Percentiles rank a stretch among this genome's conserved stretches.
Evolutionary conservation across 2,113 vertebrate species (phyloP).

Genomic region (Pristiophorus japonicus): DNA sequence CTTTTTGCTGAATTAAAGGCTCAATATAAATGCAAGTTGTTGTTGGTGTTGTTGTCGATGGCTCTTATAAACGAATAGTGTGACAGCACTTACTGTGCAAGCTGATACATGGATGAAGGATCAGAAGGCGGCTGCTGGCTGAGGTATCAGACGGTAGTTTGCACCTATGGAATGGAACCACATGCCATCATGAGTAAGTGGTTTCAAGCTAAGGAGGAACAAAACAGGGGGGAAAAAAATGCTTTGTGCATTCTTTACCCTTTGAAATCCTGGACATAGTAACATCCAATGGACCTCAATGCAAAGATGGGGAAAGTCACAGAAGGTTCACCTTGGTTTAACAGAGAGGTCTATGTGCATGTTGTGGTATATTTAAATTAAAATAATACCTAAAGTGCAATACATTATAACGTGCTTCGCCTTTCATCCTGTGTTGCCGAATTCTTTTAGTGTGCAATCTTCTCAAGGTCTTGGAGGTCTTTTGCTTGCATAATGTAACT

Average conservation of each 20-base stretch:
- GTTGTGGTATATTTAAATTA: background rate
- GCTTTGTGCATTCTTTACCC: background rate
- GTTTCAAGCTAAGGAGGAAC: background rate
- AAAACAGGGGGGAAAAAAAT: background rate
- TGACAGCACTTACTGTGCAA: background rate
- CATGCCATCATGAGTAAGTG: background rate
- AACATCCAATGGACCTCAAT: background rate
- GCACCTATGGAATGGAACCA: background rate
- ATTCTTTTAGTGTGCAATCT: background rate
- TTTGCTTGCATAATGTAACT: background rate
- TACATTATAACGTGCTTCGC: background rate
- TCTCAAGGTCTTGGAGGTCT: slow-evolving; percentile 32
- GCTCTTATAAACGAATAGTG: background rate
- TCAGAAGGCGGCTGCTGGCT: background rate
- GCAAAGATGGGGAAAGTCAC: background rate
- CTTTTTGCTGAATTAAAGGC: background rate
- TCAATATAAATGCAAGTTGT: background rate
- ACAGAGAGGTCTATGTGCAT: background rate
- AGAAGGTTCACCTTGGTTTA: background rate
- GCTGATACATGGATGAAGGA: background rate
- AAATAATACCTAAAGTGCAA: too few relatives aligned
- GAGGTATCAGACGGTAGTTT: background rate
- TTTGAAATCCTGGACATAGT: background rate
- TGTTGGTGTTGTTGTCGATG: background rate
- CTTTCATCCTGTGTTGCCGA: background rate